Evolutionary conservation across 2,888 invertebrate genomes (phyloP), one percentile per base, ranked within the genome.

Genomic region (Lasioglossum morio): DNA sequence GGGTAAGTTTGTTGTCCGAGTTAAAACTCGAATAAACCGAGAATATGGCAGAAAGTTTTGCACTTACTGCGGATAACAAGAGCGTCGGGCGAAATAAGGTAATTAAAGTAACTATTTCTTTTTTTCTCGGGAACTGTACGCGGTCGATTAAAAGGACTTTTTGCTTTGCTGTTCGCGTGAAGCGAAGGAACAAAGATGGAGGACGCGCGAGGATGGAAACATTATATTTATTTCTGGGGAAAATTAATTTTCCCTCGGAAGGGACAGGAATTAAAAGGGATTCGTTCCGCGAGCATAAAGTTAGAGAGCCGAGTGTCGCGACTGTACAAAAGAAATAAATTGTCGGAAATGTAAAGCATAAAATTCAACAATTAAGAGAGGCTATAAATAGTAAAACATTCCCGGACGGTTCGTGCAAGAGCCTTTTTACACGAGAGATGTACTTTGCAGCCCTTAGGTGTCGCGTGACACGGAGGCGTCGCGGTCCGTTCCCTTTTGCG

Each of bases 401-500:
- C 27, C 57, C 8, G 3, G 23, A 27, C 46, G 40, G 16, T 73
- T 79, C 72, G 72, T 76, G 75, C 23, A 23, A 72, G 27, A 78
- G 43, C 60, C 76, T 72, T 48, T 7, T 34, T 27, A 40, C 30
- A 16, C 43, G 83, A 23, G 72, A 72, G 70, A 77, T 72, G 72
- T 82, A 72, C 43, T 63, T 72, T 37, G 16, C 40, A 16, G 43
- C 37, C 46, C 72, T n/a, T 40, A 76, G 72, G 85, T 85, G 85
- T 85, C 85, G 85, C 85, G 85, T 85, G 85, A 85, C 85, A 79
- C 46, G 72, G 46, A 48, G 84, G 48, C 84, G 57, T 60, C 76
- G 66, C 57, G 72, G 63, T n/a, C 53, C 46, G 79, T 85, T 85
- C 84, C 84, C 84, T 77, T 70, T 76, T 72, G 66, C 85, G 84